Percentiles rank a stretch among this genome's conserved stretches.
phyloP scores from a whole-genome alignment of 2,797 vertebrate species.

The Xerus rutilus region DNA sequence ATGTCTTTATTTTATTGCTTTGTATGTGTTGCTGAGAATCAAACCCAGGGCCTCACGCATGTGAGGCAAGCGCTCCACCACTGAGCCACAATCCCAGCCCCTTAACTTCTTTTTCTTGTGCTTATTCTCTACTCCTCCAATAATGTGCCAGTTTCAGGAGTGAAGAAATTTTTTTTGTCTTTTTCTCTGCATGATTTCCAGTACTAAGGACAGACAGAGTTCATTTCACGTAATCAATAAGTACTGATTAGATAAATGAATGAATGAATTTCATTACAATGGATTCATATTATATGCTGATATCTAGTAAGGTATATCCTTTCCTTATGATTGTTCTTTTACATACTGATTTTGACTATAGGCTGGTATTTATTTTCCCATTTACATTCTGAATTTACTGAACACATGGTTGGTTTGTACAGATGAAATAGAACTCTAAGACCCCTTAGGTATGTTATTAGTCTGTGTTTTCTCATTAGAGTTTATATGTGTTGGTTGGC shows the following conservation, averaged over 20 bases:
- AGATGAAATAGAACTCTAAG: background rate
- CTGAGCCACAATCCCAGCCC: too few species aligned
- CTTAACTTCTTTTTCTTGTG: background rate
- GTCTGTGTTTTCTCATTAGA: background rate
- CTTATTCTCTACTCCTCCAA: background rate
- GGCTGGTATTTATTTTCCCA: background rate
- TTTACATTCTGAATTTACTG: background rate
- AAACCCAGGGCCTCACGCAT: too few species aligned
- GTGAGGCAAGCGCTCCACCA: too few species aligned
- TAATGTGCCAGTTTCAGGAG: background rate
- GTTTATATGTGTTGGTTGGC: background rate
- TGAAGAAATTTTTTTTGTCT: background rate
- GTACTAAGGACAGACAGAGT: background rate
- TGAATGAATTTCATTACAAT: background rate
- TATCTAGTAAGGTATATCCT: background rate
- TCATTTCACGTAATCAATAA: background rate
- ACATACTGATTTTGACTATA: background rate
- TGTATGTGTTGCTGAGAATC: too few species aligned
- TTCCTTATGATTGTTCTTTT: background rate
- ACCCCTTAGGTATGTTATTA: background rate
- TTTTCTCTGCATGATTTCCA: background rate
- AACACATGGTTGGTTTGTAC: background rate
- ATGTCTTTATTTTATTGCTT: too few species aligned
- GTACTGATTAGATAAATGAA: background rate
- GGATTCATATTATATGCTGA: background rate